Evolutionary conservation across 2,888 invertebrate species (phyloP).

Genomic region (Dryobotodes eremita): DNA sequence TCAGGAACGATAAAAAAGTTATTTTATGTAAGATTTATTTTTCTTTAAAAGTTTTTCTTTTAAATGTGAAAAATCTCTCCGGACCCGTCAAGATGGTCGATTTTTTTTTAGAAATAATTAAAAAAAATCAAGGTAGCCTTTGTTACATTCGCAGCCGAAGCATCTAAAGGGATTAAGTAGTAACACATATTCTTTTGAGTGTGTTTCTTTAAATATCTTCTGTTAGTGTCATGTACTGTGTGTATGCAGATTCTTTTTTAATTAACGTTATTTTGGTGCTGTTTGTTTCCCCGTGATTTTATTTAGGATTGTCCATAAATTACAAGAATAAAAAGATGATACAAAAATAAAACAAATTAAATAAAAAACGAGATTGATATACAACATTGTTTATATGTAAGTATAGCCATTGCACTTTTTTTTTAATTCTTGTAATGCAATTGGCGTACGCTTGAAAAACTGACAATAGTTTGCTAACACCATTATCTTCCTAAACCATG

Average conservation of each 20-base stretch:
- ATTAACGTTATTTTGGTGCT: slow-evolving; percentile 27
- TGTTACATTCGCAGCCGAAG: slow-evolving; percentile 57
- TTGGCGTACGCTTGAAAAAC: neutral
- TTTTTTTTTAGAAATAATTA: neutral
- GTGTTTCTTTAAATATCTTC: slow-evolving; percentile 47
- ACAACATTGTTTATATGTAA: neutral
- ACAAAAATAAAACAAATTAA: neutral
- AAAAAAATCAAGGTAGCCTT: neutral
- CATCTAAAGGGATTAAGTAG: slow-evolving; percentile 59
- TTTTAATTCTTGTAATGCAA: neutral
- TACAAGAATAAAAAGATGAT: slow-evolving; percentile 1
- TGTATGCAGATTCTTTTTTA: slow-evolving; percentile 47
- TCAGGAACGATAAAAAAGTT: slow-evolving; percentile 5
- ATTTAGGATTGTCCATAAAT: slow-evolving; percentile 32
- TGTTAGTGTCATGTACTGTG: slow-evolving; percentile 62
- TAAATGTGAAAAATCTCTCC: neutral
- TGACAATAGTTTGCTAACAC: neutral
- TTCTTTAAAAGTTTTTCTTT: slow-evolving; percentile 9
- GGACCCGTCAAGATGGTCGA: neutral
- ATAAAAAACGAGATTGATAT: neutral
- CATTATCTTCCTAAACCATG: neutral
- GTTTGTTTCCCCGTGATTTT: slow-evolving; percentile 32
- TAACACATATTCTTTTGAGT: slow-evolving; percentile 51
- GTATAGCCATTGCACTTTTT: neutral
- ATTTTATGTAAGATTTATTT: slow-evolving; percentile 5